Evolutionary conservation across 2,888 invertebrate species (phyloP), one percentile per base, ranked within the genome.

Genomic region (Andrena praecox): DNA sequence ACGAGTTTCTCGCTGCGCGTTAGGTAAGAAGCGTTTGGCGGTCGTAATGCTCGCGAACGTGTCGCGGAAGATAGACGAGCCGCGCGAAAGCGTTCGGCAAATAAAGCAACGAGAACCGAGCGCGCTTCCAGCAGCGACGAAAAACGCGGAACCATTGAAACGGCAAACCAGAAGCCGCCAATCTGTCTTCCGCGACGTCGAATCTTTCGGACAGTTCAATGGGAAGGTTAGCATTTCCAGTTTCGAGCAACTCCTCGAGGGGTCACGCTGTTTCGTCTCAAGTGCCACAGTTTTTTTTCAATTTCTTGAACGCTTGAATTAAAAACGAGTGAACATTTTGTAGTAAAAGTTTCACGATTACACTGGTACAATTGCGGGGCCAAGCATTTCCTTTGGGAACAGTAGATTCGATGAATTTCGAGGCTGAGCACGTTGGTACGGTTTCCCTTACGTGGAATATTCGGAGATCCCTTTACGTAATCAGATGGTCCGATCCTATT

Each of bases 401-500:
- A 52, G 52, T 20, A 2, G 7, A 52, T 52, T 20, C 52, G 52
- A 20, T 29, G 67, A 20, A 31, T 35, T 35, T 20, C 62, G 35
- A 29, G 12, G 20, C 20, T 27, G 35, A 6, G 31, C 16, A 31
- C 24, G n/a, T 48, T 33, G 29, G 27, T 33, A 48, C 42, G 48
- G 33, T 63, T 59, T 29, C 7, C 50, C 59, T 62, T 67, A 70
- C 70, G 59, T 42, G 35, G 54, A 27, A 69, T 33, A 63, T 56
- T 42, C 50, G n/a, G 7, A 20, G 64, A 63, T 33, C 68, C 64
- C 50, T 24, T 62, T 27, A 71, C 50, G 63, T 33, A 69, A 83
- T 71, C 77, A 16, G n/a, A 27, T 8, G 35, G 31, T 50, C 74
- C 56, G 52, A 81, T 80, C 70, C 76, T 29, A 85, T 74, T 85